Base-by-base conservation (phyloP, 2,888 invertebrate species). In the Incurvaria masculella region DNA sequence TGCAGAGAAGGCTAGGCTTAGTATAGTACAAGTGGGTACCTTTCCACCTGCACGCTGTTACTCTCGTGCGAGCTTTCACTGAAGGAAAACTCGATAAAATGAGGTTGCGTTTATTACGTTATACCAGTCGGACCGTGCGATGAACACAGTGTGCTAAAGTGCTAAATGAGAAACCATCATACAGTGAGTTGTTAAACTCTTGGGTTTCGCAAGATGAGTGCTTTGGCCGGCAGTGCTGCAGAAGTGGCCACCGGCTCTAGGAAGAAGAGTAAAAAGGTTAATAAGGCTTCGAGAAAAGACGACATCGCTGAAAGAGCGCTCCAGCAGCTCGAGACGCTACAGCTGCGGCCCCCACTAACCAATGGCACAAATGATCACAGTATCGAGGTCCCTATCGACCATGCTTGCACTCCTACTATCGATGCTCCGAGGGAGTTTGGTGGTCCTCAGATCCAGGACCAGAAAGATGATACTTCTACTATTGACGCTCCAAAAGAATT, bases 231-330 rank as follows among this genome's bases (percentile, higher is more conserved):
- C 11, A 11, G 33, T n/a, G 33, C 33, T n/a, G 11, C 33, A 8
- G 33, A 43, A 21, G 33, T 33, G 61, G 61, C 65, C 64, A 64
- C 66, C 55, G 69, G 61, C 63, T 62, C 67, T 59, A 74, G 68
- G 69, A 73, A 67, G 61, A 73, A 73, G 72, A 72, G 56, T 58
- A 64, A 69, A 71, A 75, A 74, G 67, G 69, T 76, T 73, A 76
- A 78, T 76, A 75, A 78, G 64, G 67, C 67, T 64, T 61, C 69
- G 52, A 68, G 60, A 57, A 62, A 64, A 60, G 68, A 68, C 49
- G 69, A 66, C 55, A 61, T 64, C 63, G 63, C 61, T 62, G 66
- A 69, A 67, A 56, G 65, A 55, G 69, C 67, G 59, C 68, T 69
- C 53, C 69, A 69, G 51, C 66, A 69, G 53, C 60, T 78, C 61